Evolutionary conservation across 2,888 invertebrate genomes (phyloP).

Genomic region (Eudasyphora cyanicolor): DNA sequence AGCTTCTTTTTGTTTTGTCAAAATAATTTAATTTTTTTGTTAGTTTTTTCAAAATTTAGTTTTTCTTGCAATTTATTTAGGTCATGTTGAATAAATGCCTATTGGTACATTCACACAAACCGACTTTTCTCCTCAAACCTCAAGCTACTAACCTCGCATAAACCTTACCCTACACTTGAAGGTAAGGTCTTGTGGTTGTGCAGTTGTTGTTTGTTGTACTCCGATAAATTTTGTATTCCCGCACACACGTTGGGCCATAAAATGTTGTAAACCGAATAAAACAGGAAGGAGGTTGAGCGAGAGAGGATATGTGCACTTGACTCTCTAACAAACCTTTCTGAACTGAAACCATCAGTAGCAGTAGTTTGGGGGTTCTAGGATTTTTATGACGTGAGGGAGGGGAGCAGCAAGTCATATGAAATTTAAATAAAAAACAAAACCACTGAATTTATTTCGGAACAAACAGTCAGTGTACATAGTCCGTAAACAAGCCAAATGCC

Average conservation of each 20-base stretch:
- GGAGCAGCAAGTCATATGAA: neutral
- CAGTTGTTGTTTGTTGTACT: neutral
- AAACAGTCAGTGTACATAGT: too few species aligned
- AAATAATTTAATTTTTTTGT: conserved; percentile 11
- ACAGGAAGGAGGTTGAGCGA: neutral
- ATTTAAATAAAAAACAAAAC: conserved; percentile 29
- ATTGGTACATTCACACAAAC: neutral
- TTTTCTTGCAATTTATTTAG: conserved; percentile 19
- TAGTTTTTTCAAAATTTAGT: neutral
- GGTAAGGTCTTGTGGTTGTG: neutral
- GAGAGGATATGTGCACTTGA: neutral
- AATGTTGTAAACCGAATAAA: too few species aligned
- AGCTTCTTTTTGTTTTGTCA: neutral
- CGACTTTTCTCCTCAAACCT: too few species aligned
- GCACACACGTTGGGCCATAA: conserved; percentile 24
- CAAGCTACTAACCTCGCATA: neutral
- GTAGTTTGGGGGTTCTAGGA: neutral
- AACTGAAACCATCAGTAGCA: neutral
- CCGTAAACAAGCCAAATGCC: conserved; percentile 15
- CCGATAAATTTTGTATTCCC: conserved; percentile 28
- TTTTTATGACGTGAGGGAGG: neutral
- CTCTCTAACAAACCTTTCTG: neutral
- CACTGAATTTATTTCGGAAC: conserved; percentile 21
- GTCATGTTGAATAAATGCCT: conserved; percentile 11
- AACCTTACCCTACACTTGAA: neutral